phyloP scores from a whole-genome alignment of 2,797 vertebrate genomes.

The Steatocranus sp. region DNA sequence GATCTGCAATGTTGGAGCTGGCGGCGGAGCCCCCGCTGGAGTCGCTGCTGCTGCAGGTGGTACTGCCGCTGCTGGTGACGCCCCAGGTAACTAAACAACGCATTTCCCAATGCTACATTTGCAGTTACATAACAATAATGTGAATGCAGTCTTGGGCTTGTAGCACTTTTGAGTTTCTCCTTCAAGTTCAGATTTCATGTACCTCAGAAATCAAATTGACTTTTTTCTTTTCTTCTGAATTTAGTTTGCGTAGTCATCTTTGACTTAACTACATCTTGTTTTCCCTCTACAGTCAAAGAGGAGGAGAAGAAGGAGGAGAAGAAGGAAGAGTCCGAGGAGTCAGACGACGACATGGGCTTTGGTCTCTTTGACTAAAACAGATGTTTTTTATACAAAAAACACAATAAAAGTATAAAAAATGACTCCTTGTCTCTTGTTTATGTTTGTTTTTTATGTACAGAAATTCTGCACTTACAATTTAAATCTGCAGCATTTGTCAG shows the following conservation, averaged over 20 bases:
- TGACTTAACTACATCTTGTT: not conserved
- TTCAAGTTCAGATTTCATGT: not conserved
- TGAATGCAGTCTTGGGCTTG: not conserved
- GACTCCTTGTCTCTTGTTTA: not conserved
- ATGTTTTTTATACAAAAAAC: slow-evolving; percentile 74
- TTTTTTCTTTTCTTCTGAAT: not conserved
- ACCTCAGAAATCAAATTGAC: not conserved
- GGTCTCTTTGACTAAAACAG: slow-evolving; percentile 93
- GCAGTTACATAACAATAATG: too few relatives aligned
- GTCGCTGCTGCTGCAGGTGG: slow-evolving; percentile 39
- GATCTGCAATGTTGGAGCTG: slow-evolving; percentile 94
- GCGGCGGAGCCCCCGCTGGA: slow-evolving; percentile 76
- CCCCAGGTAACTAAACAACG: slow-evolving; percentile 63
- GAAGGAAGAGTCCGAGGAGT: slow-evolving; percentile 96
- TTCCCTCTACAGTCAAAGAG: slow-evolving; percentile 80
- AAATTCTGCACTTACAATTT: not conserved
- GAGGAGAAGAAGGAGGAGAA: slow-evolving; percentile 98
- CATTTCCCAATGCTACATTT: not conserved
- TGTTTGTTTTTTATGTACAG: not conserved
- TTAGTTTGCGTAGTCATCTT: not conserved
- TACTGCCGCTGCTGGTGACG: slow-evolving; percentile 39
- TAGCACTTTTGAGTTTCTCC: not conserved
- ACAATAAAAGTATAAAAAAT: slow-evolving; percentile 63
- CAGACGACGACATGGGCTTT: slow-evolving; percentile 98
- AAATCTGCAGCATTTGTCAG: not conserved